Evolutionary conservation across 2,888 invertebrate genomes (phyloP), one percentile per base, ranked within the genome.

Genomic region (Sialis lutaria): DNA sequence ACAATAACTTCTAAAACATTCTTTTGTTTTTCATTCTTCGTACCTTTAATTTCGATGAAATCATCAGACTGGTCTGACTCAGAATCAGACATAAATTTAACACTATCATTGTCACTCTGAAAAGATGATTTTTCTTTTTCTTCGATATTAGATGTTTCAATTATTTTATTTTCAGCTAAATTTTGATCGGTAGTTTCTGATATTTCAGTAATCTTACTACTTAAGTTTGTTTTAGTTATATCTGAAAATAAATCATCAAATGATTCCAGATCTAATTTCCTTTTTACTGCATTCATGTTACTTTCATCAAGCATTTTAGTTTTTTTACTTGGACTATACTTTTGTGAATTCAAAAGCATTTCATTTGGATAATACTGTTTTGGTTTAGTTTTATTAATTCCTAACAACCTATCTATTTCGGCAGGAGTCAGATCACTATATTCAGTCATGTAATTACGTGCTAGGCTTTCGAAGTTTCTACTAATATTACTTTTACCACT

Each of bases 401-500:
- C 53, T 51, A 80, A 65, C 48, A 81, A 70, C 54, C 72, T 66
- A 33, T 70, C 64, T 50, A 88, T 80, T 58, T 82, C 78, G 51
- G 73, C 74, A 52, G 79, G 74, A 43, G 83, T 79, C 55, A 86
- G 73, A 50, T 80, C 84, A 55, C 77, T 82, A 55, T 83, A 78
- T 62, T 86, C 84, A 59, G 78, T 69, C 71, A 86, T 84, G 53
- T 82, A 86, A 35, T 73, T 70, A 58, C 79, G 72, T 3, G 82
- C 83, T 37, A 79, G 9, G 8, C 31, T 73, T 49, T 74, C 68
- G n/a, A 73, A 67, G 48, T 64, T 63, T 31, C 62, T 62, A 6
- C 60, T 52, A 31, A 43, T 31, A 49, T 42, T 41, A 10, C 30
- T 48, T 33, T 47, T 44, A 42, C 54, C 53, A 47, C 52, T 50